Base-by-base conservation (phyloP, 2,113 vertebrate genomes). In the Leptobrachium leishanense region DNA sequence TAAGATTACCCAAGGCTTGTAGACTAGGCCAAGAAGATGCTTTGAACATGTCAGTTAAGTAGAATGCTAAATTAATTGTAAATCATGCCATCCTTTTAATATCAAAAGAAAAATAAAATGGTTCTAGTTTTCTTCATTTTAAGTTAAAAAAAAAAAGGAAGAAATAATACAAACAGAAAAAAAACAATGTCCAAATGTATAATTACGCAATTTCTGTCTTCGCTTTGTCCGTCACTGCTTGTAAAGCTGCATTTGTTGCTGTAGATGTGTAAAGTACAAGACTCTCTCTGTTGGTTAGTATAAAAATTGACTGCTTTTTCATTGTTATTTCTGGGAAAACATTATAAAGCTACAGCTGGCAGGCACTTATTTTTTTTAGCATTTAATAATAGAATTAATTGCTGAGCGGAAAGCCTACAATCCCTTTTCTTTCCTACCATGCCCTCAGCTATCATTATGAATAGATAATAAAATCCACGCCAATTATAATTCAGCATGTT, bases 361-460 rank as follows among this genome's bases (percentile, higher is more conserved):
- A 90, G 88, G 82, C 90, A 84, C 87, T 91, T 88, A 83, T 86
- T 88, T 90, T 91, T 86, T 88, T 89, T 91, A 89, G 84, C 84
- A 85, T 88, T 90, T 90, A 91, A 92, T 93, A 93, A 90, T 89
- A 90, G 87, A 92, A 92, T 93, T 93, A 92, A 92, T 88, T 92
- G 88, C 85, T 86, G 90, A 91, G 90, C 87, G 86, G 89, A 88
- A 90, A 89, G 87, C 87, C 88, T 86, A 77, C 87, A 88, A 66
- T 86, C 83, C 85, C 86, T 89, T 88, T 83, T 86, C 85, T 90
- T 82, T 72, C 86, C 86, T 82, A 85, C 68, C 39, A 84, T 91
- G 86, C 85, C 89, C 90, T 93, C 88, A 90, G 84, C 85, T 89
- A 89, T 89, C 76, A 75, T 90, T 87, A 85, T 82, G 84, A 90